phyloP scores from a whole-genome alignment of 2,113 vertebrate genomes.

The Gallinago undulata region DNA sequence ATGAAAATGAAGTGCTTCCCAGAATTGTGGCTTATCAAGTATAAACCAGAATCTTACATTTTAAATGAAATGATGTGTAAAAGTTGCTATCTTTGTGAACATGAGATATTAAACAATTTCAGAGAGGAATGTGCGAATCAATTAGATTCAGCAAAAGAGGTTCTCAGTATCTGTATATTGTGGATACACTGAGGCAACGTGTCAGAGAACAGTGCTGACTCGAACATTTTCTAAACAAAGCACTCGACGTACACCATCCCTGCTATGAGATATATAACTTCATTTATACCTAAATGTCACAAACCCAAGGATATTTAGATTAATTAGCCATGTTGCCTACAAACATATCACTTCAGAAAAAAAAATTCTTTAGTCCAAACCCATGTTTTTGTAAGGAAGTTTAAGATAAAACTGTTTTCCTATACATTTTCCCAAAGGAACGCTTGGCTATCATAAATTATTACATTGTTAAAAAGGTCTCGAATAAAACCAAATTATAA shows the following conservation, averaged over 20 bases:
- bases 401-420: slow-evolving; percentile 11
- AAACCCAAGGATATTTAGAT: slow-evolving; percentile 19
- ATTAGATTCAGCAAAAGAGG: slow-evolving; percentile 63
- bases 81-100: slow-evolving; percentile 59
- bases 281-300: slow-evolving; percentile 17
- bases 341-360: slow-evolving; percentile 5
- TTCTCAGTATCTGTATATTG: slow-evolving; percentile 24
- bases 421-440: slow-evolving; percentile 8
- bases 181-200: not conserved
- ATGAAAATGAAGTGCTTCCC: slow-evolving; percentile 1
- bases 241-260: not conserved
- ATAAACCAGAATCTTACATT: slow-evolving; percentile 20
- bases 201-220: slow-evolving; percentile 53
- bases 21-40: slow-evolving; percentile 10
- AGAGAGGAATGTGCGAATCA: slow-evolving; percentile 41
- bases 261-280: not conserved
- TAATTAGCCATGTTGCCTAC: not conserved
- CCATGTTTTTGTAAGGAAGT: not conserved
- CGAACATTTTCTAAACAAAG: slow-evolving; percentile 47
- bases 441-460: slow-evolving; percentile 64
- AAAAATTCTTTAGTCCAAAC: not conserved
- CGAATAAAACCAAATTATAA: slow-evolving; percentile 63
- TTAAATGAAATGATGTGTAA: slow-evolving; percentile 57
- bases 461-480: slow-evolving; percentile 54
- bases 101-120: slow-evolving; percentile 50